These are phyloP conservation scores for Protonemura montana DNA, from an alignment of 2,888 invertebrate genomes.

Conservation along the genomic window DNA sequence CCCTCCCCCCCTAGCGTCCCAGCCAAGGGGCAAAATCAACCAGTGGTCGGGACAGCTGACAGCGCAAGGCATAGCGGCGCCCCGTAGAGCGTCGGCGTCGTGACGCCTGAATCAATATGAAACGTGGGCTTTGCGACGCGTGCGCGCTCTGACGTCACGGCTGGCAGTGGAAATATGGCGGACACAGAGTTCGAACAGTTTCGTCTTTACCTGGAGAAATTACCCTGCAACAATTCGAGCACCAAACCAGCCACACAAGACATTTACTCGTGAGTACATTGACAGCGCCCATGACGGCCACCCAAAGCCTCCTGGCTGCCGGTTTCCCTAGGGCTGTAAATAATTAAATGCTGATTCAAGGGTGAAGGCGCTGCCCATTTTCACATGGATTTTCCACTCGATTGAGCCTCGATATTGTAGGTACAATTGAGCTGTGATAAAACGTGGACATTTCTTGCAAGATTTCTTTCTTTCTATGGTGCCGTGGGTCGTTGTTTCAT, in stretches of 20 bases:
- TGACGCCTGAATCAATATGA: conserved; percentile 39
- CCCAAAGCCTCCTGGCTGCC: neutral
- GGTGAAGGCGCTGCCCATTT: neutral
- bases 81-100: neutral
- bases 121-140: neutral
- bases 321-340: neutral
- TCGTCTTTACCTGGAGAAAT: conserved; percentile 82
- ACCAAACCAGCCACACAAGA: conserved; percentile 80
- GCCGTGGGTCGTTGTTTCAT: too few species aligned
- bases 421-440: too few species aligned
- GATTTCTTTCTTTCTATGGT: too few species aligned
- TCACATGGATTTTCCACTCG: neutral
- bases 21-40: too few species aligned
- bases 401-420: neutral
- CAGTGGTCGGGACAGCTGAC: neutral
- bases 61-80: neutral
- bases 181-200: conserved; percentile 95
- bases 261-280: conserved; percentile 81
- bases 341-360: neutral
- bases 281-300: neutral
- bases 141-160: conserved; percentile 10
- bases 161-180: conserved; percentile 69
- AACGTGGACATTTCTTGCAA: too few species aligned
- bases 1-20: too few species aligned
- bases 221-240: conserved; percentile 77